A percentile compares a stretch with the other conserved stretches of the same genome.
Conservation (phyloP, 2,797 vertebrate species). For the Urophycis tenuis region DNA sequence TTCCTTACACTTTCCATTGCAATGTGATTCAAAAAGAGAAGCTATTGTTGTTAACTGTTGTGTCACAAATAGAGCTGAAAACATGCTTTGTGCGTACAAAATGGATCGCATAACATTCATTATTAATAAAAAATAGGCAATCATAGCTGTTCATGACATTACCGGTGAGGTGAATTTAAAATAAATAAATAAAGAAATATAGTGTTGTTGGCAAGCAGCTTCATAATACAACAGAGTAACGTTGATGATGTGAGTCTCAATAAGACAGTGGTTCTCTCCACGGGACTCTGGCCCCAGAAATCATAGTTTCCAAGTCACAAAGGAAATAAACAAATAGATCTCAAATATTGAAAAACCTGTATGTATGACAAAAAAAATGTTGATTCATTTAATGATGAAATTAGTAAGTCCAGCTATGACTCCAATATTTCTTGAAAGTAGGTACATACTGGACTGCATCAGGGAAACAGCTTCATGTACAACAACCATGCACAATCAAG, state of each 20-base stretch:
- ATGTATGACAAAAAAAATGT: not conserved
- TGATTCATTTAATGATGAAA: no score
- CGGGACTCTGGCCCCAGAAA: conserved; percentile 21
- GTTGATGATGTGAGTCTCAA: conserved; percentile 28
- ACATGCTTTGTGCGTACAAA: conserved; percentile 57
- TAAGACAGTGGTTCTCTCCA: conserved; percentile 23
- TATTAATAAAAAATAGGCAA: conserved; percentile 23
- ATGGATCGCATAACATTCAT: conserved; percentile 48
- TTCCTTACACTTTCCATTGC: not conserved
- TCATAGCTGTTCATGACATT: conserved; percentile 22
- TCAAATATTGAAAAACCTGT: not conserved
- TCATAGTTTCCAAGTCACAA: conserved; percentile 13
- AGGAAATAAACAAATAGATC: conserved; percentile 13
- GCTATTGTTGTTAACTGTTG: conserved; percentile 31
- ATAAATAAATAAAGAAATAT: conserved; percentile 21
- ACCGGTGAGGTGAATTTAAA: conserved; percentile 27
- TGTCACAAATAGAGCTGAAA: conserved; percentile 42
- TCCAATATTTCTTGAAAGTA: conserved; percentile 33
- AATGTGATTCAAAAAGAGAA: not conserved
- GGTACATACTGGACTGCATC: conserved; percentile 25
- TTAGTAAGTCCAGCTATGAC: conserved; percentile 34
- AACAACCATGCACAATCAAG: conserved; percentile 56
- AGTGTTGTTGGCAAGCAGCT: not conserved
- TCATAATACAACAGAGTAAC: conserved; percentile 8
- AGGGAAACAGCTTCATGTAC: conserved; percentile 26